Evolutionary conservation across 2,797 vertebrate species (phyloP).

Genomic region (Prionace glauca): DNA sequence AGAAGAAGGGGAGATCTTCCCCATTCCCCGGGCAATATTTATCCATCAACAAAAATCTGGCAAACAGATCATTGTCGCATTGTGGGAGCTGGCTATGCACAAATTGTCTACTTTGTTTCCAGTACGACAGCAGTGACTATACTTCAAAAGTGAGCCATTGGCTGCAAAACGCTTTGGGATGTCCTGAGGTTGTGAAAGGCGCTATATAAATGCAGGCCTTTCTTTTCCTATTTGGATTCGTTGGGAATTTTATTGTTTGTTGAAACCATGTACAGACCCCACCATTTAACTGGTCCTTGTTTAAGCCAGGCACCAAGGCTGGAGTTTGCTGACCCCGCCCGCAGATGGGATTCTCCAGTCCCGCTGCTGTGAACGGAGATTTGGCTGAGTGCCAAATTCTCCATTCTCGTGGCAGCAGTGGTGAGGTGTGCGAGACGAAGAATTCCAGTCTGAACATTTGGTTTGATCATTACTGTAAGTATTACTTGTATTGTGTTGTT

Average conservation of each 20-base stretch:
- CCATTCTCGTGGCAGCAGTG: no score
- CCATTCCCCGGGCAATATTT: not conserved
- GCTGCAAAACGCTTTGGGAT: not conserved
- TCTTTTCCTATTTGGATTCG: not conserved
- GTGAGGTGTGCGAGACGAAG: no score
- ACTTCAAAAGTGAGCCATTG: not conserved
- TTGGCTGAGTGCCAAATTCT: no score
- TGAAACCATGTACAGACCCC: not conserved
- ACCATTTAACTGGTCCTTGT: not conserved
- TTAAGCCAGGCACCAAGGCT: not conserved
- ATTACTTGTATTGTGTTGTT: no score
- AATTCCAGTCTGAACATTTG: not conserved
- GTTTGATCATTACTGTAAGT: not conserved
- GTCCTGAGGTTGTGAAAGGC: not conserved
- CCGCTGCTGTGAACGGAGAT: no score
- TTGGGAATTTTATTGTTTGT: not conserved
- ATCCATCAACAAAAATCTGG: not conserved
- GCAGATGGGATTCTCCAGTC: no score
- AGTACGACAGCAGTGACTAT: not conserved
- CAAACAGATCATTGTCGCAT: not conserved
- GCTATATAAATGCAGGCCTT: not conserved
- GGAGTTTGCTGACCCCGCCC: no score
- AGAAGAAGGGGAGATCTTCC: not conserved
- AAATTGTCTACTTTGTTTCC: not conserved
- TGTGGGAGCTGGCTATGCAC: not conserved